Evolutionary conservation across 2,888 invertebrate genomes (phyloP), one percentile per base, ranked within the genome.

Genomic region (Xanthorhoe spadicearia): DNA sequence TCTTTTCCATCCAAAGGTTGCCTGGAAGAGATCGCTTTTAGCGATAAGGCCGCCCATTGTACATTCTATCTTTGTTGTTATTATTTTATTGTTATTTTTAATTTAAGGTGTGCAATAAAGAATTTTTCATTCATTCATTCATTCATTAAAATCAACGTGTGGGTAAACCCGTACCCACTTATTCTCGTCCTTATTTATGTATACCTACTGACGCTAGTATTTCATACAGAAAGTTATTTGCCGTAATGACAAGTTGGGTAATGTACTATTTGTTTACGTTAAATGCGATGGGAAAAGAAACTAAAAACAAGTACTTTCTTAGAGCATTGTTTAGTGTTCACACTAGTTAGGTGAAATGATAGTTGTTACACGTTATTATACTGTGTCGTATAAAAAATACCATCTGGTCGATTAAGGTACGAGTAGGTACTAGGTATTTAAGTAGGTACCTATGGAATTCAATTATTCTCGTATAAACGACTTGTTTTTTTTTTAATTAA

Each of bases 241-340:
- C 60, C 18, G 32, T 68, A 72, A 71, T 71, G 66, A 67, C 55
- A 61, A 61, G 70, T 74, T 71, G 54, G n/a, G 68, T 71, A 74
- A 74, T 63, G 66, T 50, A 70, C 64, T 71, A 71, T 69, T 71
- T 72, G 69, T 71, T 74, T 74, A 74, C 72, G 71, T 72, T 72
- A 48, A 72, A 71, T 57, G 54, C 35, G 66, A 68, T 70, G 67
- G 51, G 68, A 74, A 74, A 69, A 67, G 56, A 69, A 72, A 74
- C 65, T 55, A 56, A 55, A 64, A 52, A 18, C 28, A 51, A 43
- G 18, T 59, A 58, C 67, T 66, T 69, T 68, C 66, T 17, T 63
- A 54, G 32, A 46, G 54, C 59, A 69, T 71, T 68, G 66, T 69
- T 66, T 64, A 28, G 65, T 35, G 49, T 60, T 60, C 51, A 15